These are phyloP conservation scores for Papilio protenor DNA, from an alignment of 2,888 invertebrate species.

Conservation along the genomic window DNA sequence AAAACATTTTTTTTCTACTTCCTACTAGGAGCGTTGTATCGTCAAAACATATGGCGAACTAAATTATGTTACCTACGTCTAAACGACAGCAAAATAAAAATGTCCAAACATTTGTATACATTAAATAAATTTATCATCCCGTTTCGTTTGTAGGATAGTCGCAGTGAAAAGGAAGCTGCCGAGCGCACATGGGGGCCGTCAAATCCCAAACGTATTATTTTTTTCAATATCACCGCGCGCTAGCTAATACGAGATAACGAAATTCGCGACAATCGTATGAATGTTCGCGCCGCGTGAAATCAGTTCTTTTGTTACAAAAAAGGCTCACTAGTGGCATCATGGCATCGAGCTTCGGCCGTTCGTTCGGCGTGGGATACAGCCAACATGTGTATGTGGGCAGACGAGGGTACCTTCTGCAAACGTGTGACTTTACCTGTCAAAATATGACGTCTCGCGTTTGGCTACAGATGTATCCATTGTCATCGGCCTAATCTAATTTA, in stretches of 20 bases:
- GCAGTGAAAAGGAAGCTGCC: slow-evolving; percentile 80
- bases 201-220: slow-evolving; percentile 83
- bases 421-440: slow-evolving; percentile 80
- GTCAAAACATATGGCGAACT: slow-evolving; percentile 82
- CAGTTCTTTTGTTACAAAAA: slow-evolving; percentile 77
- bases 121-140: slow-evolving; percentile 84
- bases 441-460: slow-evolving; percentile 80
- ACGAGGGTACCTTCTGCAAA: slow-evolving; percentile 64
- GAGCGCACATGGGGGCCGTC: slow-evolving; percentile 80
- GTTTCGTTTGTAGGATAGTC: slow-evolving; percentile 72
- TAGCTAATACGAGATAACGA: slow-evolving; percentile 81
- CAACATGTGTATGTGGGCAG: slow-evolving; percentile 82
- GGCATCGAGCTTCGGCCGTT: slow-evolving; percentile 52
- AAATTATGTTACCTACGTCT: slow-evolving; percentile 83
- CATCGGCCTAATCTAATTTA: slow-evolving; percentile 80
- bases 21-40: slow-evolving; percentile 77
- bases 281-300: slow-evolving; percentile 84
- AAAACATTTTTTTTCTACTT: slow-evolving; percentile 80
- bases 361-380: slow-evolving; percentile 62
- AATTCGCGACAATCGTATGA: slow-evolving; percentile 81
- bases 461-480: slow-evolving; percentile 82
- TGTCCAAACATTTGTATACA: slow-evolving; percentile 85
- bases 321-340: slow-evolving; percentile 60
- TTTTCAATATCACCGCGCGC: slow-evolving; percentile 78
- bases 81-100: slow-evolving; percentile 83